phyloP scores from a whole-genome alignment of 2,797 vertebrate genomes.

The Danio tinwini region DNA sequence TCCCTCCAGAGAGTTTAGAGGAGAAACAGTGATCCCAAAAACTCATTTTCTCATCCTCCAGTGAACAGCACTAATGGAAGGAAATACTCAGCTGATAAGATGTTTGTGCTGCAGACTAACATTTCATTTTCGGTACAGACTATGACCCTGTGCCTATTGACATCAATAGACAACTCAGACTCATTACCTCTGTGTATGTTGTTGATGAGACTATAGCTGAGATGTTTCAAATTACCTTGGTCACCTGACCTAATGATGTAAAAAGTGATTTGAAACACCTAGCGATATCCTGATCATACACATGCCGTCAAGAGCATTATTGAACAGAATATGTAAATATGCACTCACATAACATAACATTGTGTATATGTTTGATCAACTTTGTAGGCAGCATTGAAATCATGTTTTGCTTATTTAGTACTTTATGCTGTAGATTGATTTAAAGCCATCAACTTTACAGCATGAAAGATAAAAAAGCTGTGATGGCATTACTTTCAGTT shows the following conservation, averaged over 20 bases:
- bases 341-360: neutral
- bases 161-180: neutral
- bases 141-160: neutral
- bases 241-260: neutral
- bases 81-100: neutral
- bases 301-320: too few species aligned
- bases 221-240: neutral
- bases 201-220: neutral
- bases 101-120: neutral
- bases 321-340: too few species aligned
- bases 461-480: neutral
- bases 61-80: slow-evolving; percentile 48
- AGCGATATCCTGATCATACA: too few species aligned
- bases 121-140: neutral
- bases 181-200: neutral
- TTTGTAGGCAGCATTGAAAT: neutral
- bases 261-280: too few species aligned
- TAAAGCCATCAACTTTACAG: neutral
- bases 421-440: neutral
- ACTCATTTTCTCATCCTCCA: slow-evolving; percentile 45
- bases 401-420: too few species aligned
- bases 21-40: slow-evolving; percentile 82
- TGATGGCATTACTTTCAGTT: neutral
- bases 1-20: slow-evolving; percentile 77
- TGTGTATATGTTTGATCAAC: neutral